Evolutionary conservation across 2,113 vertebrate genomes (phyloP).

Genomic region (Vulpes ferrilata): DNA sequence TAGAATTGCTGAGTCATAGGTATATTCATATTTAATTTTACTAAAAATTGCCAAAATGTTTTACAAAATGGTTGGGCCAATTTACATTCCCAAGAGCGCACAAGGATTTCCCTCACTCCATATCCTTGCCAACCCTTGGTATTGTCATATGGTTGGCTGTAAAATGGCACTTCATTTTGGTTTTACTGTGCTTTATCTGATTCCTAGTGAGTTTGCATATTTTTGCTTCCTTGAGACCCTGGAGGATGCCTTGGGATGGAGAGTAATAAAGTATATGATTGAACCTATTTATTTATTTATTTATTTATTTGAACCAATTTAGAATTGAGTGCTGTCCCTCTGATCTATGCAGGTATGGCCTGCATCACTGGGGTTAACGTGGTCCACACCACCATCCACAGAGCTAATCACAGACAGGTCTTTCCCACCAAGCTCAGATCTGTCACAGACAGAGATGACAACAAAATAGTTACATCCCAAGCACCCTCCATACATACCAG

Average conservation of each 20-base stretch:
- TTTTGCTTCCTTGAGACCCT: conserved; percentile 13
- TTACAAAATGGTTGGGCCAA: not conserved
- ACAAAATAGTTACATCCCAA: not conserved
- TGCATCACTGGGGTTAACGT: not conserved
- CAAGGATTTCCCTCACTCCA: not conserved
- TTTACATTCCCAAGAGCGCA: not conserved
- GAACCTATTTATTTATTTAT: not conserved
- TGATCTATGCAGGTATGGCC: not conserved
- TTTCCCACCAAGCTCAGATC: not conserved
- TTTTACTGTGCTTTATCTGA: conserved; percentile 55
- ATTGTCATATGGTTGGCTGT: not conserved
- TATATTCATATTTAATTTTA: not conserved
- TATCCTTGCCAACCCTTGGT: conserved; percentile 14
- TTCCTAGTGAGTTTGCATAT: conserved; percentile 41
- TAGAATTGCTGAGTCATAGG: conserved; percentile 59
- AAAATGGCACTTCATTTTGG: not conserved
- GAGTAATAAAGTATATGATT: not conserved
- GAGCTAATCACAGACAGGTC: not conserved
- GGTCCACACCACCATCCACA: not conserved
- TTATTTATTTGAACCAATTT: not conserved
- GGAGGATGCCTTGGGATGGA: not conserved
- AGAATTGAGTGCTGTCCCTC: not conserved
- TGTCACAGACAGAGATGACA: not conserved
- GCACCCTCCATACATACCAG: not conserved
- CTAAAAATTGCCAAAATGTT: conserved; percentile 44